phyloP scores from a whole-genome alignment of 1,140 invertebrate species.

The Drosophila santomea region DNA sequence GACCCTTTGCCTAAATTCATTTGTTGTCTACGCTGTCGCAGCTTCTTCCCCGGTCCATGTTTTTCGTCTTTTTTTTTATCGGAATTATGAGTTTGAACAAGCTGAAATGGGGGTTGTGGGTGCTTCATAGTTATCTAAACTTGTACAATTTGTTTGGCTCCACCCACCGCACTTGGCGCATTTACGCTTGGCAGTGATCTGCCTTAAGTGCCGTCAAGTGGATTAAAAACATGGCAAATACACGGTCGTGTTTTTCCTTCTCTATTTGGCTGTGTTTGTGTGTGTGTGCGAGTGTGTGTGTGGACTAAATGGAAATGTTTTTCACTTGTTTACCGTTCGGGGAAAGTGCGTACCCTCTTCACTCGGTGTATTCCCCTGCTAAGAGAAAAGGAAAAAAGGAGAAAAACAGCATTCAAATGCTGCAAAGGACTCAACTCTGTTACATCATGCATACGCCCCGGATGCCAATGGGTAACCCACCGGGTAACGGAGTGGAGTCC shows the following conservation, averaged over 20 bases:
- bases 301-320: conserved; percentile 61
- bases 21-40: conserved; percentile 18
- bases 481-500: background rate
- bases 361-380: background rate
- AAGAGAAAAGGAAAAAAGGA: too few species aligned
- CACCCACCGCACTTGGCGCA: conserved; percentile 38
- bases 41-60: background rate
- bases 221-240: conserved; percentile 73
- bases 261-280: background rate
- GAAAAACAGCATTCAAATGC: conserved; percentile 8
- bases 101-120: conserved; percentile 9
- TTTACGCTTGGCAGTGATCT: conserved; percentile 53
- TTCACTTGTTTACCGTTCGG: conserved; percentile 50
- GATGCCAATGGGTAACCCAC: background rate
- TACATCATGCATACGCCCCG: conserved; percentile 27
- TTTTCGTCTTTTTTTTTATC: conserved; percentile 1
- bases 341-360: conserved; percentile 20
- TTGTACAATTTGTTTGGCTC: conserved; percentile 21
- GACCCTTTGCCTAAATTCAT: conserved; percentile 13
- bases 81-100: conserved; percentile 62
- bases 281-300: conserved; percentile 7
- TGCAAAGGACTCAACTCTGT: background rate
- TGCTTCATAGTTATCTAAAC: conserved; percentile 14
- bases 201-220: conserved; percentile 72
- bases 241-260: conserved; percentile 3